Percentiles rank a stretch among this genome's conserved stretches.
phyloP scores from a whole-genome alignment of 2,113 vertebrate species.

The Lucifuga dentata region DNA sequence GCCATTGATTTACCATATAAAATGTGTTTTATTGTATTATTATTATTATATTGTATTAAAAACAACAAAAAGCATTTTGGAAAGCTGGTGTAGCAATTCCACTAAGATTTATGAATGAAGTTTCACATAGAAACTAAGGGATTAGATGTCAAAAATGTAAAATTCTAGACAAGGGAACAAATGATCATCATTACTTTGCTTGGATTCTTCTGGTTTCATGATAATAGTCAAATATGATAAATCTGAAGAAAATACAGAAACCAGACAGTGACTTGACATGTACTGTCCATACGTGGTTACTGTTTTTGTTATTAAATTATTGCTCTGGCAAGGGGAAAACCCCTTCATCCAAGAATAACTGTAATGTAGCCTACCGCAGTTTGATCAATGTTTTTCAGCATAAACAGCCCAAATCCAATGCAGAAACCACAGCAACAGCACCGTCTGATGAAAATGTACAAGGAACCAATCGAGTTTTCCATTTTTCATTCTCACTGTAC shows the following conservation, averaged over 20 bases:
- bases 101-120: too few species aligned
- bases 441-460: neutral
- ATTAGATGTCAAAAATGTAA: neutral
- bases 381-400: constrained; percentile 1
- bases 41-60: too few species aligned
- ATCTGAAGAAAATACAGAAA: constrained; percentile 10
- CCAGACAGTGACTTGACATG: neutral
- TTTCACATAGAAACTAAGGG: neutral
- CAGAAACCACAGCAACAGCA: constrained; percentile 9
- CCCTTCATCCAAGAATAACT: neutral
- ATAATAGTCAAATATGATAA: constrained; percentile 3
- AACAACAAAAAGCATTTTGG: too few species aligned
- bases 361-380: neutral
- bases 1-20: too few species aligned
- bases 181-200: too few species aligned
- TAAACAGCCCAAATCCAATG: neutral
- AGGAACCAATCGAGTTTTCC: constrained; percentile 10
- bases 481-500: constrained; percentile 22
- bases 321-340: neutral
- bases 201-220: neutral
- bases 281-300: neutral
- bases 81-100: too few species aligned
- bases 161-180: neutral
- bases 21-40: too few species aligned
- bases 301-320: neutral